Base-by-base conservation (phyloP, 2,888 invertebrate species). In the Argyresthia albistria region DNA sequence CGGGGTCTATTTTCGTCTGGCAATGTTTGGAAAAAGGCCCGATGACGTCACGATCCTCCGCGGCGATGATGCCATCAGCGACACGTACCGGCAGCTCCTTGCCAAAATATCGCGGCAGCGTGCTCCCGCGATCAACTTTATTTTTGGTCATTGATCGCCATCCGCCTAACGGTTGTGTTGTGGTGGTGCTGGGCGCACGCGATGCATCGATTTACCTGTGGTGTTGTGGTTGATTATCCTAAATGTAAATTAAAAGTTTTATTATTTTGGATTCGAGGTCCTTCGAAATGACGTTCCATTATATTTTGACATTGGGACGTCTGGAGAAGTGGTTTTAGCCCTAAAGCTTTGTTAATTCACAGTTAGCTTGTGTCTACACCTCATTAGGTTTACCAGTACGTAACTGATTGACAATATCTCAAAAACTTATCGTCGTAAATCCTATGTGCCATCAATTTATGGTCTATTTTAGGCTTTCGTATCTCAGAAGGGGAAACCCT, bases 1-100 rank as follows among this genome's bases (percentile, higher is more conserved):
- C 73, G 81, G 81, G 80, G 78, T 73, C 84, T 87, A 87, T 87
- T 87, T 87, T 84, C 77, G 87, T 87, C 86, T 87, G 86, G 84
- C 82, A 83, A 82, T 84, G 84, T 84, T 87, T 84, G 84, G 82
- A 86, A 84, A 60, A 86, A 87, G 80, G 84, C 73, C 73, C 66
- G 82, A 70, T 84, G 84, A 86, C 86, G 86, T 87, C 86, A 87
- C 80, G 72, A 69, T 77, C 76, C 76, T 79, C 83, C 73, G 72
- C 75, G 72, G 84, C 84, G 86, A 83, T 87, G 86, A 82, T 84
- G 84, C 82, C 86, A 86, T 82, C 83, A 75, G 79, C 83, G 82
- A 81, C 82, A 80, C 83, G 76, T 78, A 78, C 75, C 51, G 46
- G 51, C 49, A 42, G 54, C 36, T 48, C 50, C 52, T 77, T 82